Evolutionary conservation across 2,797 vertebrate genomes (phyloP).

Genomic region (Sebastes trivittatus): DNA sequence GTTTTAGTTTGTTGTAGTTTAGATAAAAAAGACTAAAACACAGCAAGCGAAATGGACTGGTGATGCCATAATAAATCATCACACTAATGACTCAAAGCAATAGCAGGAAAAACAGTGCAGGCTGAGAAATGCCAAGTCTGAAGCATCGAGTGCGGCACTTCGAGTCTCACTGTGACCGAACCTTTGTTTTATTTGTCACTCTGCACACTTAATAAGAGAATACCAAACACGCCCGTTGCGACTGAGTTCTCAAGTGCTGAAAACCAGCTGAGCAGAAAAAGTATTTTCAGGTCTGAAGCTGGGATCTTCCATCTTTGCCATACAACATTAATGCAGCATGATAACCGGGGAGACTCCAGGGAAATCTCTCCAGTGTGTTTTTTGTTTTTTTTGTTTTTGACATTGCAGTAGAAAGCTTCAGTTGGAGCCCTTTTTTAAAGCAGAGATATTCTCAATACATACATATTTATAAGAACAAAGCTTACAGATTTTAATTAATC

Average conservation of each 20-base stretch:
- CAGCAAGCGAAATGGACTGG: not conserved
- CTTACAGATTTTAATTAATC: not conserved
- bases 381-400: fast-evolving
- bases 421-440: not conserved
- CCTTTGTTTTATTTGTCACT: not conserved
- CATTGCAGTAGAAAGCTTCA: not conserved
- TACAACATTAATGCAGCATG: slow-evolving; percentile 36
- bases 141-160: not conserved
- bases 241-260: not conserved
- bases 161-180: not conserved
- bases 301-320: slow-evolving; percentile 19
- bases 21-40: not conserved
- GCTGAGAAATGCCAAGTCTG: not conserved
- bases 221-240: not conserved
- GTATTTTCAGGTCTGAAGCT: slow-evolving; percentile 24
- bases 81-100: not conserved
- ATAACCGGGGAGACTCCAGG: slow-evolving; percentile 15
- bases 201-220: not conserved
- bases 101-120: not conserved
- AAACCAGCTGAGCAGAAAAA: slow-evolving; percentile 10
- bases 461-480: not conserved
- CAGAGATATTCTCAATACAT: not conserved
- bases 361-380: not conserved
- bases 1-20: not conserved
- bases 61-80: not conserved